Evolutionary conservation across 2,888 invertebrate genomes (phyloP), one percentile per base, ranked within the genome.

Genomic region (Thera obeliscata): DNA sequence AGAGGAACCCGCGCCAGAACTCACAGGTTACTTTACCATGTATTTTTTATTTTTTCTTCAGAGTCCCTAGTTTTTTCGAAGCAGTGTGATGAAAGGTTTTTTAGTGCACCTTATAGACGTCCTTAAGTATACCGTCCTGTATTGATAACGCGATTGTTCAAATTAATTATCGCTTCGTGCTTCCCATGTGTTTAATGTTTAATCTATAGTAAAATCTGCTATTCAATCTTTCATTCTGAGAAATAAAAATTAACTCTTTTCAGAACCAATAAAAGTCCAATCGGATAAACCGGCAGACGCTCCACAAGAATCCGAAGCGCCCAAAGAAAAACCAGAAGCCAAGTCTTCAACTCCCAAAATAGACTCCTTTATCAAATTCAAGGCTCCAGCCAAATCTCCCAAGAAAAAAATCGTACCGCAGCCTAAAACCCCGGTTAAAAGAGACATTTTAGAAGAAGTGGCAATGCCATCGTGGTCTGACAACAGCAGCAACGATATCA

Each of bases 381-480:
- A 91, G 74, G 81, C 91, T 0, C 91, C 79, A 5, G 82, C 84
- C 0, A 89, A 84, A 67, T 87, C 90, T 0, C 87, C 86, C 0
- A 89, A 88, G 66, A 88, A 85, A n/a, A 86, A 84, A 74, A 73
- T 72, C 0, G 78, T 74, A 11, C 55, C 72, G 0, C 78, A 86
- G 65, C 83, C 84, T 55, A 92, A 90, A 65, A 93, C 91, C 1
- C 91, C 92, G 0, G 83, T 92, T 0, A 91, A 91, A 76, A 81
- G 90, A 7, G 92, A 93, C 36, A 80, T 91, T 0, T 67, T 93
- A 2, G 88, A 91, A 9, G 94, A 94, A 74, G 87, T 87, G 0
- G 94, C 94, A 0, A 93, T 94, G 94, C 88, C 87, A 0, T 90
- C 94, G 0, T 94, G 94, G 94, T 92, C 92, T 0, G 93, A 94